Conservation (phyloP, 2,113 vertebrate genomes). For the Acanthochromis polyacanthus region DNA sequence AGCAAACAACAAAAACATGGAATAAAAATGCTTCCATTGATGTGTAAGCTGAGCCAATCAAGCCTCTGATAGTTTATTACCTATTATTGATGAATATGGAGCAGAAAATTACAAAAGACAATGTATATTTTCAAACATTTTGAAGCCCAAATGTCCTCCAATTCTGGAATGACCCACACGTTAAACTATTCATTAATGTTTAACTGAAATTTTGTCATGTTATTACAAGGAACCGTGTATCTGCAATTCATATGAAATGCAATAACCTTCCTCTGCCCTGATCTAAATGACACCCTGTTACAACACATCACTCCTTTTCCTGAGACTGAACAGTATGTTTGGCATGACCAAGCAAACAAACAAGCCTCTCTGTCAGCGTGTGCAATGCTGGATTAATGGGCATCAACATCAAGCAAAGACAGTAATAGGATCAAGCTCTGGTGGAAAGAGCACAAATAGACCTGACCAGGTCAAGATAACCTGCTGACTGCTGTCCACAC, state of each 20-base stretch:
- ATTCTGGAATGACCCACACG: no score
- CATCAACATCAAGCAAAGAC: conserved; percentile 66
- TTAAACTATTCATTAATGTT: neutral
- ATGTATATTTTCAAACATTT: no score
- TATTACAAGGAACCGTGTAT: neutral
- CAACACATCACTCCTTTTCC: neutral
- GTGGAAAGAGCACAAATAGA: conserved; percentile 77
- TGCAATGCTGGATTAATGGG: conserved; percentile 73
- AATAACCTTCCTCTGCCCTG: no score
- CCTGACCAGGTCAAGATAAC: conserved; percentile 44
- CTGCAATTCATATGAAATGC: neutral
- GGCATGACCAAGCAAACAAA: conserved; percentile 49
- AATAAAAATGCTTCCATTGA: no score
- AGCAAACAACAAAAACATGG: no score
- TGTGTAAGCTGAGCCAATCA: no score
- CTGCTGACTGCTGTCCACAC: conserved; percentile 20
- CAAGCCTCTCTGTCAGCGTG: conserved; percentile 35
- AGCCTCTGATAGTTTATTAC: no score
- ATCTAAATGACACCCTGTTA: no score
- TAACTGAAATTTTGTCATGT: neutral
- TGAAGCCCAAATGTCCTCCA: no score
- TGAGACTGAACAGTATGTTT: neutral
- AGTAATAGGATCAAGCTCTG: conserved; percentile 79
- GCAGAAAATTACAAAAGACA: no score
- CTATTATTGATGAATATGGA: no score